Conservation (phyloP, 2,888 invertebrate genomes). For the Eupsilia transversa region DNA sequence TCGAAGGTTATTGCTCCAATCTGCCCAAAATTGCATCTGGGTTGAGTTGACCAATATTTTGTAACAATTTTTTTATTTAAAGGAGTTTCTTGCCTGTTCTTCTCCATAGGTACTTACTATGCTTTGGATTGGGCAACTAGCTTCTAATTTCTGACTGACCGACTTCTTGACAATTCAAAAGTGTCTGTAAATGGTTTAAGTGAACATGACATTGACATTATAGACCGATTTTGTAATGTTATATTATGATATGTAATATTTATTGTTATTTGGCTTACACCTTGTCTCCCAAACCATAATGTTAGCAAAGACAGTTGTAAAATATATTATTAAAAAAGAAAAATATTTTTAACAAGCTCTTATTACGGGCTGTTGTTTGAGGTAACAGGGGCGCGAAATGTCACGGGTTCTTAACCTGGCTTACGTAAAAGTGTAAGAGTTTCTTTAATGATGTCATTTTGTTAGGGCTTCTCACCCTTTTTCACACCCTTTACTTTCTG, state of each 20-base stretch:
- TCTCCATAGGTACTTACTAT: no score
- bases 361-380: constrained; percentile 34
- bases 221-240: neutral
- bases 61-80: no score
- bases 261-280: neutral
- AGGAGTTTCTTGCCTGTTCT: no score
- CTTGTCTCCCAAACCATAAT: neutral
- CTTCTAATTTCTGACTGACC: no score
- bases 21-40: no score
- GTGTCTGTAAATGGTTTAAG: no score
- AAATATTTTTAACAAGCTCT: constrained; percentile 43
- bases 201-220: no score
- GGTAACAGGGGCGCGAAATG: constrained; percentile 26
- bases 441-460: constrained; percentile 62
- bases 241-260: neutral
- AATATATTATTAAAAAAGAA: neutral
- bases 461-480: constrained; percentile 44
- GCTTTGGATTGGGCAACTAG: no score
- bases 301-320: neutral
- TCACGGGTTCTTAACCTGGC: constrained; percentile 44
- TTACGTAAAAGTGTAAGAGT: constrained; percentile 54
- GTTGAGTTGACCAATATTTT: no score
- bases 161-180: no score
- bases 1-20: no score
- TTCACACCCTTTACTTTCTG: constrained; percentile 39